phyloP scores from a whole-genome alignment of 2,888 invertebrate genomes.

The Drosophila infuscata region DNA sequence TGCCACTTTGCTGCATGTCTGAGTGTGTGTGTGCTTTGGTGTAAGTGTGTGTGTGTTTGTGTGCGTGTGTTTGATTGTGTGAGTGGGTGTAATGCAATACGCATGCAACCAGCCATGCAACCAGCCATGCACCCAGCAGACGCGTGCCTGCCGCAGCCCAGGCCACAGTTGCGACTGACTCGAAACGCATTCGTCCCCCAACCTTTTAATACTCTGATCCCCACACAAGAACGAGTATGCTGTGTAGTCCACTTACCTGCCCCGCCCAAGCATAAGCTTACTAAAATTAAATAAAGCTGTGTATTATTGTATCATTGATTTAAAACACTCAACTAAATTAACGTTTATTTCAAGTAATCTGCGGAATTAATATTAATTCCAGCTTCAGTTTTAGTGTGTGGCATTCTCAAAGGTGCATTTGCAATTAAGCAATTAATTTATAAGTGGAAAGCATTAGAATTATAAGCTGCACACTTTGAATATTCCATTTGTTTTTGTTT shows the following conservation, averaged over 20 bases:
- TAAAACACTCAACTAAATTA: too few species aligned
- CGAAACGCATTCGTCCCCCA: slow-evolving; percentile 22
- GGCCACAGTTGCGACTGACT: slow-evolving; percentile 14
- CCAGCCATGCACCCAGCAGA: slow-evolving; percentile 24
- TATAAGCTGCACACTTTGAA: neutral
- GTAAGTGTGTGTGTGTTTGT: slow-evolving; percentile 17
- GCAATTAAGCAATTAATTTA: too few species aligned
- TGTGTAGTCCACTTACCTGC: neutral
- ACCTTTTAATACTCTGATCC: neutral
- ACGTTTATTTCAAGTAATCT: neutral
- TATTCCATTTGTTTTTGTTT: neutral
- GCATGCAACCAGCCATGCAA: slow-evolving; percentile 54
- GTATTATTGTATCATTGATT: too few species aligned
- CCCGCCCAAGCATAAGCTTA: neutral
- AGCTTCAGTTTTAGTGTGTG: too few species aligned
- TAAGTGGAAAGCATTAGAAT: neutral
- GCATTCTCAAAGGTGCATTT: too few species aligned
- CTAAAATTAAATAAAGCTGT: neutral
- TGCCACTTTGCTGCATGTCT: slow-evolving; percentile 59
- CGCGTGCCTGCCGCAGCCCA: slow-evolving; percentile 44
- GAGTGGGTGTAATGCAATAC: slow-evolving; percentile 70
- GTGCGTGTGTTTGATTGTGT: neutral
- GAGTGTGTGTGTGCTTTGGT: slow-evolving; percentile 10
- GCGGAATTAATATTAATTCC: neutral
- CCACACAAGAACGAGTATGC: neutral